phyloP scores from a whole-genome alignment of 2,113 vertebrate species.

The Zosterops hypoxanthus region DNA sequence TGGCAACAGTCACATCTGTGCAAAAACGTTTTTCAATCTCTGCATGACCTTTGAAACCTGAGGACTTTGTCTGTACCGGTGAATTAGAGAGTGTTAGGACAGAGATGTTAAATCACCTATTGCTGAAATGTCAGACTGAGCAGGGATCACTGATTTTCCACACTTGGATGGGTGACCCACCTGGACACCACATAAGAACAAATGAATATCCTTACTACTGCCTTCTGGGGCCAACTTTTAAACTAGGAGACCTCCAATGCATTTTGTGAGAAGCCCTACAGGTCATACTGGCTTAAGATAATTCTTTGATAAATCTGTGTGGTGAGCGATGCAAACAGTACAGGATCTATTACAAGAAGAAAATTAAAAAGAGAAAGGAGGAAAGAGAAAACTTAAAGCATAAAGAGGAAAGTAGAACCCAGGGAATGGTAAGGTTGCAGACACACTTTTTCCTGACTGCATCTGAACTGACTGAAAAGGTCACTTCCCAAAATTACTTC shows the following conservation, averaged over 20 bases:
- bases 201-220: neutral
- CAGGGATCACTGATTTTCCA: neutral
- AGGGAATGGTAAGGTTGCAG: neutral
- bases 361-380: neutral
- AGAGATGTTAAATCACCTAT: neutral
- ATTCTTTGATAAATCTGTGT: neutral
- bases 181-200: neutral
- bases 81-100: neutral
- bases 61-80: neutral
- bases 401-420: neutral
- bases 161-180: neutral
- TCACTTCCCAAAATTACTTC: neutral
- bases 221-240: neutral
- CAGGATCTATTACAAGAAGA: neutral
- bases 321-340: neutral
- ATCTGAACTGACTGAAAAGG: neutral
- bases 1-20: neutral
- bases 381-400: neutral
- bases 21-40: neutral
- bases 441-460: neutral
- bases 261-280: neutral
- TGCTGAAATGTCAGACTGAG: neutral
- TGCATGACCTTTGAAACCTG: neutral
- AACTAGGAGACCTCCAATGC: neutral
- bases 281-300: neutral